Conservation (phyloP, 2,113 vertebrate species). For the Misgurnus mizolepis region DNA sequence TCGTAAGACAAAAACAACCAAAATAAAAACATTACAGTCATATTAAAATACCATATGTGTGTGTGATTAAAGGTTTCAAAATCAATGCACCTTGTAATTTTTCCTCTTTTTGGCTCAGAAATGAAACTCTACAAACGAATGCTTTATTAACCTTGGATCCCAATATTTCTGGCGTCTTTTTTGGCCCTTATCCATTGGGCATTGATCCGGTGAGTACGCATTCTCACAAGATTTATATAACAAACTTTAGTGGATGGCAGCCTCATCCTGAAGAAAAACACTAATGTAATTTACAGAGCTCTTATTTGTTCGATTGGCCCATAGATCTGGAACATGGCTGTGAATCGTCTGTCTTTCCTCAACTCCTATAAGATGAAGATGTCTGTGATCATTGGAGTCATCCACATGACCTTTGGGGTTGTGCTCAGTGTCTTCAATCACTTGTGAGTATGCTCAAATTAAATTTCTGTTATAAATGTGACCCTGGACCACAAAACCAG, state of each 20-base stretch:
- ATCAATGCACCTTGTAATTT: not conserved
- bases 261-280: not conserved
- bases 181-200: slow-evolving; percentile 88
- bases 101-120: slow-evolving; percentile 59
- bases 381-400: slow-evolving; percentile 92
- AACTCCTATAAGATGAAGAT: slow-evolving; percentile 99
- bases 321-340: slow-evolving; percentile 95
- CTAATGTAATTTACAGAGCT: not conserved
- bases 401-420: slow-evolving; percentile 96
- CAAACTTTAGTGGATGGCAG: not conserved
- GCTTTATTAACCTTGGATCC: slow-evolving; percentile 83
- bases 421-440: slow-evolving; percentile 92
- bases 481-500: too few relatives aligned
- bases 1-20: slow-evolving; percentile 76
- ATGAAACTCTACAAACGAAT: slow-evolving; percentile 74
- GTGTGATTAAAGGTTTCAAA: not conserved
- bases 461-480: not conserved
- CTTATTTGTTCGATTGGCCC: not conserved
- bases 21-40: not conserved
- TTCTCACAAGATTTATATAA: slow-evolving; percentile 4
- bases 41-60: not conserved
- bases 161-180: slow-evolving; percentile 87
- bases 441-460: slow-evolving; percentile 80
- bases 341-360: slow-evolving; percentile 92
- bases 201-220: slow-evolving; percentile 88